Base-by-base conservation (phyloP, 2,113 vertebrate genomes). In the Cololabis saira region DNA sequence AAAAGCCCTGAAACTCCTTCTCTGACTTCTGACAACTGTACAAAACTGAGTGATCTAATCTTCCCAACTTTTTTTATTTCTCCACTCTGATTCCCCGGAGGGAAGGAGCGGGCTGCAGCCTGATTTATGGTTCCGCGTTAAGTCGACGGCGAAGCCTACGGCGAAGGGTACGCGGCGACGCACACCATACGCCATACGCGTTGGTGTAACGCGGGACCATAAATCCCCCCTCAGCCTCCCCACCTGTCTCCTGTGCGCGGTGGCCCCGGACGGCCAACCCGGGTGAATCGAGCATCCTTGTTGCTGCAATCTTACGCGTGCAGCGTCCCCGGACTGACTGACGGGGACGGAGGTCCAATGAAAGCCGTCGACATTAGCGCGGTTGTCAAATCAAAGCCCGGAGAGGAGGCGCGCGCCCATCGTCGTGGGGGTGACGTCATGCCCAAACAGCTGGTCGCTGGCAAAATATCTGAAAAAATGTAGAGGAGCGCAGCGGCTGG, bases 401-500 rank as follows among this genome's bases (percentile, higher is more conserved):
- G 58, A 58, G 69, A 81, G 90, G 90, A 74, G 90, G 92, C 75
- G 88, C 85, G 17, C 81, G 78, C 72, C 81, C 81, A 76, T 50
- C 79, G 61, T 85, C 83, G 83, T 90, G 82, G 70, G 33, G 62
- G 83, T 94, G 78, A 94, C 93, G 93, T 94, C 92, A 93, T 90
- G 86, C 87, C 81, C 87, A 90, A 93, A 93, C 93, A 93, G 93
- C 92, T 93, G 93, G 93, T 93, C 89, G 80, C 74, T 91, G 89
- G 89, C 89, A 85, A 76, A n/a, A 86, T 73, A 82, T 69, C 81
- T 81, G 87, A 92, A 92, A 91, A 93, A 88, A 94, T 93, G 93
- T 93, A 92, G 92, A 91, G 81, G 84, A 85, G 89, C 89, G 79
- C 67, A 89, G 91, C 82, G 86, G 71, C 91, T 82, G 91, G 90